Evolutionary conservation across 2,113 vertebrate genomes (phyloP).

Genomic region (Peromyscus polionotus): DNA sequence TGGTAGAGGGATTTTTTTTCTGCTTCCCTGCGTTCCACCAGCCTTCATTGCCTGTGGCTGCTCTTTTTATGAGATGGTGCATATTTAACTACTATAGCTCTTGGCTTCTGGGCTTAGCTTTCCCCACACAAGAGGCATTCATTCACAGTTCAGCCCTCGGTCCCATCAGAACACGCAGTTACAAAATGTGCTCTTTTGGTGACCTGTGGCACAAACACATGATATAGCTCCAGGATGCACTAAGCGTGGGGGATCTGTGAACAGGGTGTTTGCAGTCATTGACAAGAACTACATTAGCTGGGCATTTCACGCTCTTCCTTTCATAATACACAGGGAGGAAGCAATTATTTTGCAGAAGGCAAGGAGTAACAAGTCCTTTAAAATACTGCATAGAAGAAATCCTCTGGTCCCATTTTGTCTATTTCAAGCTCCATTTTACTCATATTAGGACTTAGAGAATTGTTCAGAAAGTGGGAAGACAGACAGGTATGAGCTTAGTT

Average conservation of each 20-base stretch:
- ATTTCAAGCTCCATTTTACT: constrained; percentile 75
- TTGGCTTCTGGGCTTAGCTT: constrained; percentile 67
- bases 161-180: constrained; percentile 55
- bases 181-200: constrained; percentile 47
- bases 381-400: constrained; percentile 20
- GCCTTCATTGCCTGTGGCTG: constrained; percentile 4
- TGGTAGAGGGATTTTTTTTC: background rate
- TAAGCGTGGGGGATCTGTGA: constrained; percentile 6
- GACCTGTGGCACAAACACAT: background rate
- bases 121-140: constrained; percentile 66
- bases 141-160: constrained; percentile 61
- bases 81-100: constrained; percentile 55
- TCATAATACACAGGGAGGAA: background rate
- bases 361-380: constrained; percentile 66
- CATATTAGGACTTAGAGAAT: constrained; percentile 52
- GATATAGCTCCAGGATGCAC: constrained; percentile 9
- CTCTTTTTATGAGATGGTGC: constrained; percentile 68
- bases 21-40: background rate
- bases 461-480: constrained; percentile 35
- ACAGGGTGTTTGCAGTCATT: background rate
- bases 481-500: constrained; percentile 52
- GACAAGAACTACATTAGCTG: constrained; percentile 32
- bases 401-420: constrained; percentile 60
- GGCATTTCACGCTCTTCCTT: constrained; percentile 48
- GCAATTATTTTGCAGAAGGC: constrained; percentile 43